phyloP scores from a whole-genome alignment of 2,888 invertebrate genomes.

The Tortricodes alternella region DNA sequence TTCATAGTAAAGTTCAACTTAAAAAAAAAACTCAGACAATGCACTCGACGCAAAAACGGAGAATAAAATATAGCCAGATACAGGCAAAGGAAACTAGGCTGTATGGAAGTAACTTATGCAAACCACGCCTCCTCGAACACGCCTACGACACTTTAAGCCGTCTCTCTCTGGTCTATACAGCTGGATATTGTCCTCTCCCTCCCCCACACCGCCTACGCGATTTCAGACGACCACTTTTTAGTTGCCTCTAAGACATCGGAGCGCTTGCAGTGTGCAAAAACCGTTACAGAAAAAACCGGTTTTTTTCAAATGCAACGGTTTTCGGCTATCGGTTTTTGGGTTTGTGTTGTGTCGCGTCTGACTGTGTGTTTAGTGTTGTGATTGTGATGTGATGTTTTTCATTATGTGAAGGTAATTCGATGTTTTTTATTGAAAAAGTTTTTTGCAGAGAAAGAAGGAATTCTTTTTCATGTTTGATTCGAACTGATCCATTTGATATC shows the following conservation, averaged over 20 bases:
- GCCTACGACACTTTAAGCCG: conserved; percentile 53
- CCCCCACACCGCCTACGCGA: conserved; percentile 70
- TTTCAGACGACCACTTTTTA: conserved; percentile 73
- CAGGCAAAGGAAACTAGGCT: conserved; percentile 31
- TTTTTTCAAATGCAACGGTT: conserved; percentile 36
- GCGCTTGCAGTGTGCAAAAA: conserved; percentile 42
- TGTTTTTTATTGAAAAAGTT: conserved; percentile 1
- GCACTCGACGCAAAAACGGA: conserved; percentile 66
- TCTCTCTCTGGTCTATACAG: conserved; percentile 46
- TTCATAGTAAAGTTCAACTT: conserved; percentile 55
- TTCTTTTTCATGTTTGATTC: no score
- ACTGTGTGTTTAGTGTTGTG: conserved; percentile 54
- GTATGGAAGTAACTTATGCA: conserved; percentile 59
- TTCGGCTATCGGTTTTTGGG: conserved; percentile 40
- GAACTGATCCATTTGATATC: no score
- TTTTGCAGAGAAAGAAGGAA: neutral
- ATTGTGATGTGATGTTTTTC: conserved; percentile 46
- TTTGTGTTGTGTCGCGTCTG: conserved; percentile 34
- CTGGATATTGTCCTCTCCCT: conserved; percentile 52
- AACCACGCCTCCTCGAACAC: conserved; percentile 66
- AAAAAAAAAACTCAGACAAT: conserved; percentile 71
- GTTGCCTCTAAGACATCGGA: conserved; percentile 70
- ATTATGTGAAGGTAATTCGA: conserved; percentile 52
- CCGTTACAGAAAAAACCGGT: conserved; percentile 47
- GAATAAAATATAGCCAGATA: conserved; percentile 62